Evolutionary conservation across 1,140 invertebrate species (phyloP).

Genomic region (Subanguina moxae): DNA sequence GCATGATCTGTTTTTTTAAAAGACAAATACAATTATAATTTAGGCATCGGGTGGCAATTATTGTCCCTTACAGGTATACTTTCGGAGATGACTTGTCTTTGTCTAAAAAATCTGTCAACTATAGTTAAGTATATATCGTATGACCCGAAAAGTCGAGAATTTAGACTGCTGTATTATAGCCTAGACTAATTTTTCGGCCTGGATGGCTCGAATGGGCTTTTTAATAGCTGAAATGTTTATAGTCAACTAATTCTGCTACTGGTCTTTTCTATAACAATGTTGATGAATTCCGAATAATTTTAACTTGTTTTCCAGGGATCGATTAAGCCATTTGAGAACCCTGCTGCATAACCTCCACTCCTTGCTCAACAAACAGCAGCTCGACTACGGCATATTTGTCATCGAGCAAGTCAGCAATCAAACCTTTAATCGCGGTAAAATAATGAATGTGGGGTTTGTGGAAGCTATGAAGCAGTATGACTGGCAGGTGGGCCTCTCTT

Average conservation of each 20-base stretch:
- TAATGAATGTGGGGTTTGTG: slow-evolving; percentile 83
- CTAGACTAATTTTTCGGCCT: too few species aligned
- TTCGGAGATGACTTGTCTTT: too few species aligned
- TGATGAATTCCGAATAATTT: too few species aligned
- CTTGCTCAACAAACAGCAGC: slow-evolving; percentile 60
- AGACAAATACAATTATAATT: too few species aligned
- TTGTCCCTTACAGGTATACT: slow-evolving; percentile 49
- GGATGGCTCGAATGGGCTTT: too few species aligned
- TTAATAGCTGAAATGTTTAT: background rate
- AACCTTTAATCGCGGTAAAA: slow-evolving; percentile 81
- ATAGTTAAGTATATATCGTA: too few species aligned
- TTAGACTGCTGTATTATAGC: too few species aligned
- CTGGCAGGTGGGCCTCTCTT: slow-evolving; percentile 59
- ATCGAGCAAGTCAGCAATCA: slow-evolving; percentile 72
- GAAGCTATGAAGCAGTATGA: slow-evolving; percentile 54
- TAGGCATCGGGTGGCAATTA: slow-evolving; percentile 51
- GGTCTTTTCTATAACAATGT: too few species aligned
- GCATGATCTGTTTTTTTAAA: too few species aligned
- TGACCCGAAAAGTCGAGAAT: too few species aligned
- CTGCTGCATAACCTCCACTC: slow-evolving; percentile 58
- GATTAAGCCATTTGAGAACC: slow-evolving; percentile 47
- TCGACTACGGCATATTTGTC: slow-evolving; percentile 85
- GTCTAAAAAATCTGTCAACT: too few species aligned
- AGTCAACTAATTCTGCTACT: too few species aligned
- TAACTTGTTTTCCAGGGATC: slow-evolving; percentile 29